A percentile compares a stretch with the other conserved stretches of the same genome.
phyloP scores from a whole-genome alignment of 2,113 vertebrate genomes.

The Solea senegalensis region DNA sequence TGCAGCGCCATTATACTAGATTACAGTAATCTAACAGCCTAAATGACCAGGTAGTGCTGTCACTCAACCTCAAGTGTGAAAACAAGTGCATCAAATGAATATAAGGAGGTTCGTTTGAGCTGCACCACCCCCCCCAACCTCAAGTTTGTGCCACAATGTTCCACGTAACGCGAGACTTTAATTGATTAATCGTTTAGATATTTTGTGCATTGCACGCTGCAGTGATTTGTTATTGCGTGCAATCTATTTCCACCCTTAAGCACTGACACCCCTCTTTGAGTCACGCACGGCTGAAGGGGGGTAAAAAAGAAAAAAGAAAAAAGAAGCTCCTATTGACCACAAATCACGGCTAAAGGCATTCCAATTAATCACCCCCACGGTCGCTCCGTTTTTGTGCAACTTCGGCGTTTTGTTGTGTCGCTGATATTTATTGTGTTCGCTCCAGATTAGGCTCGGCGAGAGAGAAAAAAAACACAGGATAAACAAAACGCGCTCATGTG shows the following conservation, averaged over 20 bases:
- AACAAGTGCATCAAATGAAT: background rate
- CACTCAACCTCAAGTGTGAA: background rate
- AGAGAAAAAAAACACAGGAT: background rate
- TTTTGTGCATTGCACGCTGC: conserved; percentile 33
- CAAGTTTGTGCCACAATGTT: conserved; percentile 50
- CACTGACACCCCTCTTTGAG: conserved; percentile 31
- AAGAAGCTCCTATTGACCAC: conserved; percentile 59
- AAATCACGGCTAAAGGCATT: conserved; percentile 50
- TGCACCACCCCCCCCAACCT: conserved; percentile 19
- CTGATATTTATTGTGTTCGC: conserved; percentile 8
- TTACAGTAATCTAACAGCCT: no score
- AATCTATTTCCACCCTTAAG: conserved; percentile 50
- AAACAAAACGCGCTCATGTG: conserved; percentile 1
- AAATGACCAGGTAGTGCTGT: no score
- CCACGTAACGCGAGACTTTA: conserved; percentile 37
- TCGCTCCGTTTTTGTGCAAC: conserved; percentile 12
- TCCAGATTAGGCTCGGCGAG: background rate
- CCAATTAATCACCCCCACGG: conserved; percentile 55
- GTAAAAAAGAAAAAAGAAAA: no score
- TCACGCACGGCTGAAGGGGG: background rate
- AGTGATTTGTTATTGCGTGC: conserved; percentile 52
- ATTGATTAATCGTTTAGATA: conserved; percentile 63
- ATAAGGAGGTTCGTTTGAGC: background rate
- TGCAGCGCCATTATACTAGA: no score
- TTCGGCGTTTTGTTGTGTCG: conserved; percentile 20